phyloP scores from a whole-genome alignment of 2,888 invertebrate species.

The Tipula unca region DNA sequence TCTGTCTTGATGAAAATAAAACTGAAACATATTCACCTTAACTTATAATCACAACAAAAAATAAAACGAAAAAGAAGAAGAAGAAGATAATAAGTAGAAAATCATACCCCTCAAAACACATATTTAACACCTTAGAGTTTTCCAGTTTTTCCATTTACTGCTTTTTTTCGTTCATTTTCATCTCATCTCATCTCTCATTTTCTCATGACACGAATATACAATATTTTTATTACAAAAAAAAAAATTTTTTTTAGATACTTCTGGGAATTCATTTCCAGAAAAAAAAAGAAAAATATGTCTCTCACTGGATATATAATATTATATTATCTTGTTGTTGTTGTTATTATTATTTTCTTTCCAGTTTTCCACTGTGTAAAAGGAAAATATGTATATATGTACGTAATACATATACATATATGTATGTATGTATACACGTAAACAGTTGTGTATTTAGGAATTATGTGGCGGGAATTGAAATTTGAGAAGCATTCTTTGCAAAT shows the following conservation, averaged over 20 bases:
- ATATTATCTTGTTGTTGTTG: constrained; percentile 18
- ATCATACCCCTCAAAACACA: constrained; percentile 14
- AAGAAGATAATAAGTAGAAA: constrained; percentile 8
- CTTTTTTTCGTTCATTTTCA: constrained; percentile 16
- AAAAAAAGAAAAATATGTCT: constrained; percentile 15
- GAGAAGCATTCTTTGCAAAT: background rate
- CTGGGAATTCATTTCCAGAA: background rate
- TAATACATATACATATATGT: too few species aligned
- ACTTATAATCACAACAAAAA: background rate
- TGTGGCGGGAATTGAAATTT: background rate
- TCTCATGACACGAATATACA: constrained; percentile 18
- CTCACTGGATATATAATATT: constrained; percentile 17
- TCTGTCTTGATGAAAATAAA: constrained; percentile 8
- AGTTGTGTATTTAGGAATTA: background rate
- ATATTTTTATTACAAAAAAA: constrained; percentile 15
- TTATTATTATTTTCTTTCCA: constrained; percentile 3
- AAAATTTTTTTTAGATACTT: background rate
- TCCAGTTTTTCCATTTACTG: background rate
- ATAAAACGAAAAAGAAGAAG: background rate
- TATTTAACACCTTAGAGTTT: constrained; percentile 14
- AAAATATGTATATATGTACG: background rate
- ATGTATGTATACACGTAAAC: background rate
- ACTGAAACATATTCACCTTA: constrained; percentile 8
- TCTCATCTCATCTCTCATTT: constrained; percentile 16
- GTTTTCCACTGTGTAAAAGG: background rate